Conservation (phyloP, 2,113 vertebrate species). For the Lepisosteus osseus region DNA sequence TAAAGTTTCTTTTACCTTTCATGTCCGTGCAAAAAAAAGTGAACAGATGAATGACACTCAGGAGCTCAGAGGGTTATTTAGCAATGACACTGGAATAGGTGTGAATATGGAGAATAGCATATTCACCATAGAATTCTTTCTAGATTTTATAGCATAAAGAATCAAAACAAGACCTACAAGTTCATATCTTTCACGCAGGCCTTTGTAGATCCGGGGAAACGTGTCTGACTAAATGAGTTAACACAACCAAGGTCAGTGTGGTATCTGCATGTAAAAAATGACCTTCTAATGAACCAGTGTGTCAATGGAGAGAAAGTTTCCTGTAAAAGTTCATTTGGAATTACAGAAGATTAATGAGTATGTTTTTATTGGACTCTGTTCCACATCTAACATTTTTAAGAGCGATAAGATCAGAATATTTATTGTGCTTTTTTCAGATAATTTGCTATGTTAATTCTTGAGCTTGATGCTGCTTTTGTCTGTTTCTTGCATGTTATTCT, state of each 20-base stretch:
- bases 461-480: conserved; percentile 90
- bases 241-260: conserved; percentile 59
- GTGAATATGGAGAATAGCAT: too few species aligned
- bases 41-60: too few species aligned
- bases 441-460: conserved; percentile 98
- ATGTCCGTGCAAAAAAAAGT: too few species aligned
- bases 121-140: conserved; percentile 29
- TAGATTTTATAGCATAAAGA: conserved; percentile 52
- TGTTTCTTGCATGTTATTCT: conserved; percentile 84
- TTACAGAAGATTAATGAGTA: conserved; percentile 78
- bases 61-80: too few species aligned
- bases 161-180: conserved; percentile 46
- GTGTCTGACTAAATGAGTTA: conserved; percentile 50
- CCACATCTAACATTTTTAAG: conserved; percentile 67
- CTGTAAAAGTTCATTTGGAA: conserved; percentile 81
- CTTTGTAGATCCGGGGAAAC: conserved; percentile 37
- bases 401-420: conserved; percentile 86
- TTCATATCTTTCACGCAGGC: conserved; percentile 39
- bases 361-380: conserved; percentile 86
- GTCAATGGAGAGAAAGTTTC: conserved; percentile 84
- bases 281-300: conserved; percentile 84
- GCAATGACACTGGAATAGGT: too few species aligned
- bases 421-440: conserved; percentile 88
- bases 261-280: conserved; percentile 64
- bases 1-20: too few species aligned